Percentiles rank a stretch among this genome's conserved stretches.
Evolutionary conservation across 2,797 vertebrate species (phyloP).

Genomic region (Parauchenoglanis punctatus): DNA sequence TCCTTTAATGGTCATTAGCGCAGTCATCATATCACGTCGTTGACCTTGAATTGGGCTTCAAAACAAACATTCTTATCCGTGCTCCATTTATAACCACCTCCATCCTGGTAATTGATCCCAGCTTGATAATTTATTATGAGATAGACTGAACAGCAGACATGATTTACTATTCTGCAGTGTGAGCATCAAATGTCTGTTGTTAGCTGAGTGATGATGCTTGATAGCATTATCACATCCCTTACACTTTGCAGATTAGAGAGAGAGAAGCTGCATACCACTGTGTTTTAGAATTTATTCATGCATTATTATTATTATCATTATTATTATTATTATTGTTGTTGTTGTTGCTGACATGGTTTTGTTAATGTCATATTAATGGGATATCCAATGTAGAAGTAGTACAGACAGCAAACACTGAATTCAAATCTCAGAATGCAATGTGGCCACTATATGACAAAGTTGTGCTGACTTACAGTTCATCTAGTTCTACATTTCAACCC

Average conservation of each 20-base stretch:
- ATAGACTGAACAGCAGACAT: conserved; percentile 38
- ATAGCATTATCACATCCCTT: conserved; percentile 13
- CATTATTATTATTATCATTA: conserved; percentile 8
- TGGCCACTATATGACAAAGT: not conserved
- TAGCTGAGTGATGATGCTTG: conserved; percentile 25
- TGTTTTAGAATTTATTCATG: not conserved
- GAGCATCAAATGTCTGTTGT: conserved; percentile 48
- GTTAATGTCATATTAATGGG: not conserved
- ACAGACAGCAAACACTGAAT: not conserved
- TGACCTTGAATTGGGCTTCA: conserved; percentile 57
- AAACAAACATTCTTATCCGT: conserved; percentile 43
- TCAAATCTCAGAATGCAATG: not conserved
- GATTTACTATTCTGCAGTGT: conserved; percentile 41
- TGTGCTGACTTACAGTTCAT: not conserved
- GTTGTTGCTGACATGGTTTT: not conserved
- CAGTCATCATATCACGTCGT: conserved; percentile 66
- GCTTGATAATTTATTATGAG: conserved; percentile 50
- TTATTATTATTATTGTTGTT: not conserved
- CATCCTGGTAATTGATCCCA: conserved; percentile 56
- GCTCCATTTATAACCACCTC: conserved; percentile 55
- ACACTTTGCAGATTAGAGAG: conserved; percentile 22
- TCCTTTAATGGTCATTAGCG: conserved; percentile 63
- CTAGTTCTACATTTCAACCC: no score
- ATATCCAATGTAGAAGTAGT: not conserved
- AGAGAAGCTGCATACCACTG: conserved; percentile 4